Evolutionary conservation across 2,113 vertebrate genomes (phyloP).

Genomic region (Pelvicachromis taeniatus): DNA sequence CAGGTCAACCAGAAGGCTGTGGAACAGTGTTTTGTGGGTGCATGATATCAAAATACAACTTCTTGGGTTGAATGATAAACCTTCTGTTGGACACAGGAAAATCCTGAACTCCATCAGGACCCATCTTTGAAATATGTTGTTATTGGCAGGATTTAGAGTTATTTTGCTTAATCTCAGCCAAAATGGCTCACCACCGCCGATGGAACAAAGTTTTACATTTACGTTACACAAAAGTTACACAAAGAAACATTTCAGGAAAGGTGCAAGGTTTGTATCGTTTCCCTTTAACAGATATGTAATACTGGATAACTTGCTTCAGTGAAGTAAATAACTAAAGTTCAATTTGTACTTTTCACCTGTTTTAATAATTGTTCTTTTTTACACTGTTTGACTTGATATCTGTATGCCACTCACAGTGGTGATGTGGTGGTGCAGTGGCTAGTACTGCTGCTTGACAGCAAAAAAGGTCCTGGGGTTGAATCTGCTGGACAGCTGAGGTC

Average conservation of each 20-base stretch:
- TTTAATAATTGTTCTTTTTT: not conserved
- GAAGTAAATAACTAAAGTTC: not conserved
- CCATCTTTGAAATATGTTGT: not conserved
- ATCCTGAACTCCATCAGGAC: not conserved
- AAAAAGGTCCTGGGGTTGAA: not conserved
- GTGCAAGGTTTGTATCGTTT: not conserved
- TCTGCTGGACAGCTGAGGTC: not conserved
- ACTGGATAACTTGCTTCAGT: not conserved
- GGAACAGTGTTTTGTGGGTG: not conserved
- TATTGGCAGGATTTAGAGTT: not conserved
- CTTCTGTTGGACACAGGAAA: not conserved
- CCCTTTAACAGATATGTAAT: not conserved
- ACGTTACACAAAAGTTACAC: too few relatives aligned
- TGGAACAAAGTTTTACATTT: not conserved
- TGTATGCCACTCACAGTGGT: not conserved
- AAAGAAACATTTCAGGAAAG: not conserved
- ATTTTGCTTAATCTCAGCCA: not conserved
- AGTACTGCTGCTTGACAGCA: not conserved
- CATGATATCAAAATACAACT: not conserved
- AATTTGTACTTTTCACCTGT: not conserved
- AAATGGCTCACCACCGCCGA: not conserved
- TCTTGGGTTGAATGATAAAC: not conserved
- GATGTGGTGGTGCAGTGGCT: not conserved
- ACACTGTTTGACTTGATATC: not conserved
- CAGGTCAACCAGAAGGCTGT: not conserved